phyloP scores from a whole-genome alignment of 2,888 invertebrate species.

The Chrysolina americana region DNA sequence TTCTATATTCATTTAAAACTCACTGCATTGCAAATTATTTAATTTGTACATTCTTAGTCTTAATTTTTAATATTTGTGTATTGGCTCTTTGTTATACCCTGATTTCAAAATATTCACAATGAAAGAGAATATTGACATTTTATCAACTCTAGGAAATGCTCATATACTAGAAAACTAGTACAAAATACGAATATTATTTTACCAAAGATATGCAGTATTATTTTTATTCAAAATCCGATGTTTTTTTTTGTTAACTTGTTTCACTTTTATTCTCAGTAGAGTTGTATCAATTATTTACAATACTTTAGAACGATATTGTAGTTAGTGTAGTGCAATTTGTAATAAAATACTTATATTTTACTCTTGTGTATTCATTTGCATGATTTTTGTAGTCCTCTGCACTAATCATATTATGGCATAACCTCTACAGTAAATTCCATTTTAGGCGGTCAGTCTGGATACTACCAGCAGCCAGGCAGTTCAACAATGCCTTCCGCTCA shows the following conservation, averaged over 20 bases:
- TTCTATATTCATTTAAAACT: neutral
- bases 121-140: neutral
- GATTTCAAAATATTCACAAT: neutral
- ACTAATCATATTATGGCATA: neutral
- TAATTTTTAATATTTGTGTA: neutral
- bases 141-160: too few relatives aligned
- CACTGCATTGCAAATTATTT: neutral
- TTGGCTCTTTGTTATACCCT: neutral
- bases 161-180: too few relatives aligned
- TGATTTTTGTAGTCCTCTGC: conserved; percentile 31
- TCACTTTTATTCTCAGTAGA: neutral
- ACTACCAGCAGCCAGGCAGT: conserved; percentile 70
- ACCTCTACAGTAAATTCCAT: conserved; percentile 34
- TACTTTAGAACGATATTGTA: conserved; percentile 39
- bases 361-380: conserved; percentile 57
- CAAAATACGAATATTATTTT: neutral
- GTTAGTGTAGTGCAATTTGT: conserved; percentile 48
- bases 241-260: neutral
- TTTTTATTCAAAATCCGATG: neutral
- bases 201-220: conserved; percentile 16
- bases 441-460: conserved; percentile 70
- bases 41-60: neutral
- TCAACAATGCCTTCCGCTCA: conserved; percentile 69
- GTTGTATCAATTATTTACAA: conserved; percentile 1
- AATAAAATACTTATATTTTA: conserved; percentile 53